phyloP scores from a whole-genome alignment of 2,113 vertebrate species.

The Platysteira castanea region DNA sequence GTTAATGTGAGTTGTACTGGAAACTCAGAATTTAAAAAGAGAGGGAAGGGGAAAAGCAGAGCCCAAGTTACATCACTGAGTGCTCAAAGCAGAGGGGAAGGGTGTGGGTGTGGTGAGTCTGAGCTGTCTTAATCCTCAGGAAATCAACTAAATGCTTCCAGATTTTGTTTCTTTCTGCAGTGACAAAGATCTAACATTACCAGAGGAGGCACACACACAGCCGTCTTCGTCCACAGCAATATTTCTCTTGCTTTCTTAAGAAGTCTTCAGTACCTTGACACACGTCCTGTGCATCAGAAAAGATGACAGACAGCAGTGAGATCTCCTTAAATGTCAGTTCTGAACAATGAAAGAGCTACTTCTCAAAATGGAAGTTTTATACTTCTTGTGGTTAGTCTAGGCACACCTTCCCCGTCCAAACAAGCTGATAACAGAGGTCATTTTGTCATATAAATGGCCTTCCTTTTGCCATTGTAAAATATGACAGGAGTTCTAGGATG shows the following conservation, averaged over 20 bases:
- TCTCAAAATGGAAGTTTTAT: conserved; percentile 4
- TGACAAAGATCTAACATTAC: background rate
- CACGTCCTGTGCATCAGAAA: background rate
- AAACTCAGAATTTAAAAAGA: background rate
- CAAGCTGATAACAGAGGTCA: conserved; percentile 42
- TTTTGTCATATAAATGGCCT: conserved; percentile 27
- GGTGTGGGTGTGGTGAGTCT: background rate
- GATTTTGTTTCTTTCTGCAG: background rate
- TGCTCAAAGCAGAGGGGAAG: background rate
- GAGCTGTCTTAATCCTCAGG: background rate
- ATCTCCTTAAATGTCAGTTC: background rate
- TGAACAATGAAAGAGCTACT: background rate
- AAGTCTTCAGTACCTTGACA: background rate
- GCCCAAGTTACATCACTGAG: background rate
- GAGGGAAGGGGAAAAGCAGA: background rate
- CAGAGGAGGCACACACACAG: background rate
- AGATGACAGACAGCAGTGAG: conserved; percentile 10
- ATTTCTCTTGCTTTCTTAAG: background rate
- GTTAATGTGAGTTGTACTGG: background rate
- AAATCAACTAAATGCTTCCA: background rate
- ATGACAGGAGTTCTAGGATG: conserved; percentile 28
- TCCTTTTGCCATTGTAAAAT: conserved; percentile 43
- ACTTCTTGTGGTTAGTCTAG: background rate
- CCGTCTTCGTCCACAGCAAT: background rate
- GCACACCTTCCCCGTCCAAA: conserved; percentile 41